A percentile compares a stretch with the other conserved stretches of the same genome.
These are phyloP conservation scores for Zophobas atratus DNA, from an alignment of 1,140 invertebrate genomes.

Conservation along the genomic window DNA sequence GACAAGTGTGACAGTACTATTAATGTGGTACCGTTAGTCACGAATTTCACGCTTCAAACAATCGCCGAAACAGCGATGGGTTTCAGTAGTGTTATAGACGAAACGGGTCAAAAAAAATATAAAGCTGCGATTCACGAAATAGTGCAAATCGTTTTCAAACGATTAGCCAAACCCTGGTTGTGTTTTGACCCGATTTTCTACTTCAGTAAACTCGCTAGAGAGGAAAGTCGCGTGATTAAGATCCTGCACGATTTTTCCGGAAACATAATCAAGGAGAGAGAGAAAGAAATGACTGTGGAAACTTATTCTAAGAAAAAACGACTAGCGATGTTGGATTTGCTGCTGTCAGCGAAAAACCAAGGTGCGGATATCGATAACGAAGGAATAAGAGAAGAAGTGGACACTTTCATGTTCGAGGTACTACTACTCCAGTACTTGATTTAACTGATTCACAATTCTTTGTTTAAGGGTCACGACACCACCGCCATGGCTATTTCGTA, in stretches of 20 bases:
- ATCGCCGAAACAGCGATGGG: constrained; percentile 53
- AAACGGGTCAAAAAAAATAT: constrained; percentile 66
- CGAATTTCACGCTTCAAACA: constrained; percentile 22
- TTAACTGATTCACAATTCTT: background rate
- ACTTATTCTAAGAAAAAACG: constrained; percentile 68
- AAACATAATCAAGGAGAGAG: constrained; percentile 39
- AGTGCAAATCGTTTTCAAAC: constrained; percentile 67
- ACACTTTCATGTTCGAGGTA: constrained; percentile 90
- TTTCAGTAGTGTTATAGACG: constrained; percentile 43
- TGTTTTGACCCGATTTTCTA: constrained; percentile 17
- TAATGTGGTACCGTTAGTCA: constrained; percentile 25
- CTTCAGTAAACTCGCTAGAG: constrained; percentile 11
- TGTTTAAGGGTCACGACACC: constrained; percentile 73
- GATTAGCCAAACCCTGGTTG: constrained; percentile 76
- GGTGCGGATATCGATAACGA: constrained; percentile 73
- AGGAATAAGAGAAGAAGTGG: constrained; percentile 87
- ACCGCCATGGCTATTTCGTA: constrained; percentile 75
- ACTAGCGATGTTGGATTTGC: constrained; percentile 82
- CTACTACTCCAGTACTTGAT: background rate
- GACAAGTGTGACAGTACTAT: constrained; percentile 9
- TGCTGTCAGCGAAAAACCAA: constrained; percentile 75
- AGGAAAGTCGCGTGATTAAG: constrained; percentile 34
- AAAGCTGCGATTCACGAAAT: constrained; percentile 73
- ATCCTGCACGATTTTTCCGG: constrained; percentile 41
- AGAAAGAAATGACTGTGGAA: background rate